Percentiles rank a stretch among this genome's conserved stretches.
Conservation (phyloP, 2,888 invertebrate genomes). For the Macropis europaea region DNA sequence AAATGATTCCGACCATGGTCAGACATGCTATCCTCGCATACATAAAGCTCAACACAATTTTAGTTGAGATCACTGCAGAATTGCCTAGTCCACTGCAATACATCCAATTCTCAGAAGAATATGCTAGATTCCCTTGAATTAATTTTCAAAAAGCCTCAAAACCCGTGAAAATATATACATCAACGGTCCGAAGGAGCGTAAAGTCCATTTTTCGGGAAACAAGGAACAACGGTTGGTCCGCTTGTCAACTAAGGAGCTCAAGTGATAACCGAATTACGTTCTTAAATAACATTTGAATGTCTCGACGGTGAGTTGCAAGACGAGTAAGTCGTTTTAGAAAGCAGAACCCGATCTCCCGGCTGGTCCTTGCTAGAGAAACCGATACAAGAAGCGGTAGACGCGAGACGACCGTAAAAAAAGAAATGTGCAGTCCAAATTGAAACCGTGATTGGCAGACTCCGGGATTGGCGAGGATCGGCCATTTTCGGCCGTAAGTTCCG, state of each 20-base stretch:
- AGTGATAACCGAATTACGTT: constrained; percentile 4
- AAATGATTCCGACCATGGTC: constrained; percentile 8
- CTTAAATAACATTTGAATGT: neutral
- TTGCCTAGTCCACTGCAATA: too few species aligned
- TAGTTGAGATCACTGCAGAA: neutral
- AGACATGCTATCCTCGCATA: neutral
- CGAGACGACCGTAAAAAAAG: constrained; percentile 27
- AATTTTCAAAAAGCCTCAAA: too few species aligned
- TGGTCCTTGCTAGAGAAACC: constrained; percentile 49
- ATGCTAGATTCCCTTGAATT: too few species aligned
- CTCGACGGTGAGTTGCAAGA: constrained; percentile 22
- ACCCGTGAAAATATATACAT: too few species aligned
- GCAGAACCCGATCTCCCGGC: constrained; percentile 49
- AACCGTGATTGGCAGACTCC: constrained; percentile 21
- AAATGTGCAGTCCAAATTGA: constrained; percentile 37
- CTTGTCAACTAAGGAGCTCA: too few species aligned
- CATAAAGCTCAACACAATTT: neutral
- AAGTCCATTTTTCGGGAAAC: too few species aligned
- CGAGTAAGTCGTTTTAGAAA: constrained; percentile 49
- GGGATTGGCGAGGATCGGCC: neutral
- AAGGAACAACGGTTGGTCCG: too few species aligned
- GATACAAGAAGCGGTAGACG: constrained; percentile 51
- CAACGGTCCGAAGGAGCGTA: too few species aligned
- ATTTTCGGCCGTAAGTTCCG: neutral
- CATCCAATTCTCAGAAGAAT: too few species aligned